Evolutionary conservation across 2,113 vertebrate genomes (phyloP).

Genomic region (Pelecanus crispus): DNA sequence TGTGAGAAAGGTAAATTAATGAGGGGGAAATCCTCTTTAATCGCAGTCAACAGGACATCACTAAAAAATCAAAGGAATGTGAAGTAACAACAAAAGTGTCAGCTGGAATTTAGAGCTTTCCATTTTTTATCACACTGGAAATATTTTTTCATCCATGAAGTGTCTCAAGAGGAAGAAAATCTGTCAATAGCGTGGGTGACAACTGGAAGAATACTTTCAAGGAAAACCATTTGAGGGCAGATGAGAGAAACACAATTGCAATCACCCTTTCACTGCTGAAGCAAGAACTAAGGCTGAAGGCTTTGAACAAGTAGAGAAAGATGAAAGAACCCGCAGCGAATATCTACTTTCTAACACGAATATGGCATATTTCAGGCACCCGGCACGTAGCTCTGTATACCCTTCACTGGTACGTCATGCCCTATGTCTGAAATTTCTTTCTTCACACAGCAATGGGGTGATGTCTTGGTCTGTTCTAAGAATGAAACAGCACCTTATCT

Average conservation of each 20-base stretch:
- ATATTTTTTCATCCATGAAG: neutral
- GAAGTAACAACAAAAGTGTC: neutral
- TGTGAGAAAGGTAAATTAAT: neutral
- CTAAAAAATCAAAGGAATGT: neutral
- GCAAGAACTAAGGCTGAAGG: neutral
- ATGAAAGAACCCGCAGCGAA: neutral
- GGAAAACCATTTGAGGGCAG: neutral
- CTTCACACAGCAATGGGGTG: neutral
- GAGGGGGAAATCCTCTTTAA: neutral
- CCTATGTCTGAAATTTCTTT: neutral
- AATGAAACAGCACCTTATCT: neutral
- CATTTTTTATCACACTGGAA: neutral
- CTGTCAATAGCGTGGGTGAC: neutral
- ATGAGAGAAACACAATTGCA: neutral
- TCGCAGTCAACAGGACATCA: neutral
- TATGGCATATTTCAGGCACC: neutral
- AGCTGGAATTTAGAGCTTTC: neutral
- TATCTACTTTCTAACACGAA: neutral
- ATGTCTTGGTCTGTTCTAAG: neutral
- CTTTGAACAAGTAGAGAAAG: neutral
- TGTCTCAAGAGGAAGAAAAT: neutral
- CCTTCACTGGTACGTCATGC: neutral
- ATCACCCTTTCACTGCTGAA: neutral
- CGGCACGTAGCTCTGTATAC: neutral
- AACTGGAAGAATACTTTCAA: neutral